These are phyloP conservation scores for Gobio occitaniae DNA, from an alignment of 2,797 vertebrate species.

Conservation along the genomic window DNA sequence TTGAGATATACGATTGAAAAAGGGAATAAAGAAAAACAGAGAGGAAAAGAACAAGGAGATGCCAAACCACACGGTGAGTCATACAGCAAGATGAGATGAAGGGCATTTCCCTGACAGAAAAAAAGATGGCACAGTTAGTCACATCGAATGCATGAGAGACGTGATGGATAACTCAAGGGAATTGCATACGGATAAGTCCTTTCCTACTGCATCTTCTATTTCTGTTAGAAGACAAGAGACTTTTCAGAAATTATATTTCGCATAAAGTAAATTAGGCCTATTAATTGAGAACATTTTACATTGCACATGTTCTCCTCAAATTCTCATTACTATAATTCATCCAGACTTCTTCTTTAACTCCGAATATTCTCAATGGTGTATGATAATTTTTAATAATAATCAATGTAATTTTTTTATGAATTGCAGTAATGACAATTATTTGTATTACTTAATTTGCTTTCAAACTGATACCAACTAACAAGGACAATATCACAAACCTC, in stretches of 20 bases:
- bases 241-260: neutral
- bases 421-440: neutral
- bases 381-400: neutral
- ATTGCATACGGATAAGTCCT: conserved; percentile 39
- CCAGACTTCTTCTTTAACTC: no score
- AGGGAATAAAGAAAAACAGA: conserved; percentile 71
- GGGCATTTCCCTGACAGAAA: conserved; percentile 14
- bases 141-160: neutral
- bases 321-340: neutral
- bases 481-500: neutral
- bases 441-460: neutral
- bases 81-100: conserved; percentile 14
- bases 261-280: neutral
- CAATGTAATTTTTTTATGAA: neutral
- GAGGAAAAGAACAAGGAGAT: conserved; percentile 66
- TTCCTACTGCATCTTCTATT: neutral
- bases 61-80: conserved; percentile 67
- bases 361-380: neutral
- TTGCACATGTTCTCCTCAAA: neutral
- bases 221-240: neutral
- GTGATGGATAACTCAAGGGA: conserved; percentile 71
- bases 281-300: neutral
- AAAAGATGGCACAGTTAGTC: neutral
- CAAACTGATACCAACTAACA: neutral
- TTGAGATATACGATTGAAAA: conserved; percentile 22